Evolutionary conservation across 2,888 invertebrate genomes (phyloP), one percentile per base, ranked within the genome.

Genomic region (Halictus ligatus): DNA sequence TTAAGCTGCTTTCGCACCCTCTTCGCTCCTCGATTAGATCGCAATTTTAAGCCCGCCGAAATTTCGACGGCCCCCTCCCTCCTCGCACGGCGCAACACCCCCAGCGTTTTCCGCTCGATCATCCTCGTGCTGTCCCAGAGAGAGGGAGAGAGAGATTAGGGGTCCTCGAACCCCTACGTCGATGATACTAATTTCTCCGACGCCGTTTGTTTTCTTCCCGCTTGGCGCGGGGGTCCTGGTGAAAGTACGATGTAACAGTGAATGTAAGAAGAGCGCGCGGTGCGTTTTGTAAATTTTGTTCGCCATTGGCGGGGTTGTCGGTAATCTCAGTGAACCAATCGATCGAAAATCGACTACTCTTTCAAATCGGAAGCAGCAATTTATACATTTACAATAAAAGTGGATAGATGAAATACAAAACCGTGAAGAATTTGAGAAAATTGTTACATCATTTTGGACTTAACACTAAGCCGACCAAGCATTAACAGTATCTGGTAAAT

Each of bases 1-100:
- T 86, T 80, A 84, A 84, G 82, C 84, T 82, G 72, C 82, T 83
- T 85, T 85, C 84, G 89, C 88, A 86, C 89, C 88, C 89, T 77
- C 78, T 74, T 76, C 73, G 78, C 73, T 54, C 78, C 79, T 72
- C 75, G 81, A 79, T 83, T 79, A 78, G 81, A 87, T 76, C 76
- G 78, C 85, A 58, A 87, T 88, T 80, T 83, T 73, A 74, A 69
- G 71, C 71, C 69, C 73, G 78, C 60, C 58, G 80, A 83, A 83
- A 83, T 83, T 80, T 80, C 83, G 81, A 78, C 81, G 48, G 78
- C 74, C 21, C 15, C 46, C 18, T 29, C 29, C 2, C n/a, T 25
- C 5, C 25, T 15, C 60, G 60, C 60, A 5, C 60, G 25, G 5
- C 25, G 5, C 25, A 60, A 29, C 15, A 67, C 67, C 67, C 67